phyloP scores from a whole-genome alignment of 2,797 vertebrate species.

The Aplochiton taeniatus region DNA sequence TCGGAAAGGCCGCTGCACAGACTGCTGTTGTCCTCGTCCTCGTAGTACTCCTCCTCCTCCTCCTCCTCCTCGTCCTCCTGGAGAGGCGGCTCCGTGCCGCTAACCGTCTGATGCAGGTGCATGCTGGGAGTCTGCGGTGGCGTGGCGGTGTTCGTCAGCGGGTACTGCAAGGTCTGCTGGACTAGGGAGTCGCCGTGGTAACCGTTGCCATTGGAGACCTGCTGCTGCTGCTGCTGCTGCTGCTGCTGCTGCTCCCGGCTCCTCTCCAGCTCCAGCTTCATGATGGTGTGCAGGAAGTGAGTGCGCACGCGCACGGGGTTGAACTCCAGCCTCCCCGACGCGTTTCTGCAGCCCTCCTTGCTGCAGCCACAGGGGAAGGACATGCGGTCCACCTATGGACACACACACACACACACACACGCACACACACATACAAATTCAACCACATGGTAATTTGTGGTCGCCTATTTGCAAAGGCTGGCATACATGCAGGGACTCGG shows the following conservation, averaged over 20 bases:
- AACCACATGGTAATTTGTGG: neutral
- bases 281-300: slow-evolving; percentile 97
- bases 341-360: slow-evolving; percentile 92
- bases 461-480: slow-evolving; percentile 3
- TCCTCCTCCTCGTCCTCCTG: slow-evolving; percentile 83
- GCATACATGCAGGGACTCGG: neutral
- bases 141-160: slow-evolving; percentile 77
- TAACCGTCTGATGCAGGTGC: slow-evolving; percentile 74
- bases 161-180: slow-evolving; percentile 78
- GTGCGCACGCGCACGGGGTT: slow-evolving; percentile 94
- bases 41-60: slow-evolving; percentile 66
- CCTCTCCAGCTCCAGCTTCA: slow-evolving; percentile 95
- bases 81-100: slow-evolving; percentile 36
- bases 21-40: slow-evolving; percentile 85
- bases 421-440: neutral
- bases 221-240: slow-evolving; percentile 79
- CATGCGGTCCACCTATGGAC: slow-evolving; percentile 94
- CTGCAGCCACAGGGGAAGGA: slow-evolving; percentile 95
- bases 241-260: slow-evolving; percentile 83
- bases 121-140: slow-evolving; percentile 82
- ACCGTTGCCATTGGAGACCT: slow-evolving; percentile 82
- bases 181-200: slow-evolving; percentile 85
- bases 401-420: neutral
- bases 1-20: slow-evolving; percentile 91
- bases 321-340: slow-evolving; percentile 91